Percentiles rank a stretch among this genome's conserved stretches.
These are phyloP conservation scores for Onthophagus sagittarius DNA, from an alignment of 2,888 invertebrate genomes.

Conservation along the genomic window DNA sequence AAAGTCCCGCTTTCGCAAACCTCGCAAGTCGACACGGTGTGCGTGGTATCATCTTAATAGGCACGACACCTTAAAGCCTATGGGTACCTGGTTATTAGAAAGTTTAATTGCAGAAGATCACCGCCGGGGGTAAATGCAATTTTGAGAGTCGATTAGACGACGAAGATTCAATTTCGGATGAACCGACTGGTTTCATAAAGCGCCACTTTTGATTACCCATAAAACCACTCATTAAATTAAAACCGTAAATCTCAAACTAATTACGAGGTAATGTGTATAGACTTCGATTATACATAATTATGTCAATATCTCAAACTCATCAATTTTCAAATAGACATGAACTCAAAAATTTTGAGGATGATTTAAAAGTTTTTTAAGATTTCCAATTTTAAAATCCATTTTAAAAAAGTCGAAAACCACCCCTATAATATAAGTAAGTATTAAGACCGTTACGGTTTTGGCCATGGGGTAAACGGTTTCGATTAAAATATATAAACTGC, in stretches of 20 bases:
- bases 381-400: too few relatives aligned
- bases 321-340: too few relatives aligned
- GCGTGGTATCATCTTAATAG: neutral
- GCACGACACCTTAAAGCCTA: neutral
- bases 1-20: neutral
- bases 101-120: neutral
- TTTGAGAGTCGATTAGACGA: neutral
- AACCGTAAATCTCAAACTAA: neutral
- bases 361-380: too few relatives aligned
- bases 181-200: neutral
- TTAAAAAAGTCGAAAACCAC: neutral
- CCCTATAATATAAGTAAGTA: neutral
- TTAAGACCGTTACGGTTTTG: neutral
- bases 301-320: neutral
- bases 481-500: slow-evolving; percentile 24
- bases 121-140: neutral
- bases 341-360: too few relatives aligned
- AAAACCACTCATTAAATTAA: neutral
- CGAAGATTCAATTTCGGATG: neutral
- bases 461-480: neutral
- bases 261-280: neutral
- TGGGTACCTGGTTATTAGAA: neutral
- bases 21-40: neutral
- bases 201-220: neutral
- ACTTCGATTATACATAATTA: neutral